Evolutionary conservation across 2,888 invertebrate genomes (phyloP).

Genomic region (Matsumyia berberina): DNA sequence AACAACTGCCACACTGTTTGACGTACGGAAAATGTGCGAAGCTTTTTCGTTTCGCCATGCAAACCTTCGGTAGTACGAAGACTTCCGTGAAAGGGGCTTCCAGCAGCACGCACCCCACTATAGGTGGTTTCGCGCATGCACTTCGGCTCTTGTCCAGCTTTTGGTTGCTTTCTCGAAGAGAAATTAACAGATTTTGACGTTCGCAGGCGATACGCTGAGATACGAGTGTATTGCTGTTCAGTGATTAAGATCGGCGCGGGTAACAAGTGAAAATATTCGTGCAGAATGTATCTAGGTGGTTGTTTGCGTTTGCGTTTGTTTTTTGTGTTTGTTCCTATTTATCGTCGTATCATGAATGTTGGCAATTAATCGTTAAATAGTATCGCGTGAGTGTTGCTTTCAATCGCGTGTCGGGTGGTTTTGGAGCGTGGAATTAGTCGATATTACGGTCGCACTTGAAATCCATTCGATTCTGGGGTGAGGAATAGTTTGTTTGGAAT

Average conservation of each 20-base stretch:
- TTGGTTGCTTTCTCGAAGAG: conserved; percentile 43
- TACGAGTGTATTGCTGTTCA: conserved; percentile 45
- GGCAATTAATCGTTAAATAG: conserved; percentile 50
- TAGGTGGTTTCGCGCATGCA: conserved; percentile 65
- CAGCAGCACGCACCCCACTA: neutral
- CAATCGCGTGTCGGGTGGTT: conserved; percentile 40
- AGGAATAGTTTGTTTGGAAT: conserved; percentile 1
- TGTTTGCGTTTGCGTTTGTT: conserved; percentile 1
- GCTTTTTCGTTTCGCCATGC: conserved; percentile 49
- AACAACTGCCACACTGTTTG: conserved; percentile 63
- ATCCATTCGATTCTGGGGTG: conserved; percentile 4
- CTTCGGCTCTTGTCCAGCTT: conserved; percentile 51
- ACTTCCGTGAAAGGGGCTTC: conserved; percentile 18
- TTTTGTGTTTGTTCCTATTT: conserved; percentile 1
- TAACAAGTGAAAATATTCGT: conserved; percentile 51
- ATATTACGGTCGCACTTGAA: conserved; percentile 26
- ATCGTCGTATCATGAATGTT: conserved; percentile 39
- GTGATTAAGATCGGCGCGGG: conserved; percentile 54
- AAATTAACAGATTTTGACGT: conserved; percentile 58
- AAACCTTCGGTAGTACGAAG: conserved; percentile 24
- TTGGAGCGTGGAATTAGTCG: conserved; percentile 25
- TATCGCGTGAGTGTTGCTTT: conserved; percentile 59
- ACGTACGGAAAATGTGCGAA: conserved; percentile 63
- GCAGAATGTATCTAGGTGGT: conserved; percentile 25
- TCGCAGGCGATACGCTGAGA: conserved; percentile 41